Evolutionary conservation across 2,113 vertebrate genomes (phyloP).

Genomic region (Syngnathoides biaculeatus): DNA sequence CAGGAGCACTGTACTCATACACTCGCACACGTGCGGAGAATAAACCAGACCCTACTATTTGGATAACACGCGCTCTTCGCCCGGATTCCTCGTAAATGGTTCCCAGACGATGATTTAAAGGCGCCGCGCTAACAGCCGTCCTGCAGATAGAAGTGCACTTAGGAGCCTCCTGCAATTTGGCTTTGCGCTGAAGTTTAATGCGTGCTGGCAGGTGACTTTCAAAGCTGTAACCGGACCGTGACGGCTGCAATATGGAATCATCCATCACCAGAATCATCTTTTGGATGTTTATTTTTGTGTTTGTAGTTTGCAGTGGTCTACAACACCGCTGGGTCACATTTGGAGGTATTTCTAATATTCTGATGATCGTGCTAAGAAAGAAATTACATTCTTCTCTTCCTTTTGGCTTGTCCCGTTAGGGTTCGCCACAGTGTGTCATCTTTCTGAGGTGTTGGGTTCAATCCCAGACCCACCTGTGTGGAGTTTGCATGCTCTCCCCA

Average conservation of each 20-base stretch:
- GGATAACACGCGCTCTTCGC: not conserved
- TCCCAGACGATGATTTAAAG: constrained; percentile 33
- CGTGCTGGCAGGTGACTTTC: constrained; percentile 45
- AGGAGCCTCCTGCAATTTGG: constrained; percentile 42
- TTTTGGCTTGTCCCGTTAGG: no score
- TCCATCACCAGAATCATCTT: constrained; percentile 17
- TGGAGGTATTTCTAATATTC: not conserved
- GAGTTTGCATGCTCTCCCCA: no score
- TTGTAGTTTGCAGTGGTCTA: not conserved
- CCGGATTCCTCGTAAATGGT: constrained; percentile 15
- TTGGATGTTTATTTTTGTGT: not conserved
- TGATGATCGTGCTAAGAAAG: not conserved
- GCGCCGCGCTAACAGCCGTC: not conserved
- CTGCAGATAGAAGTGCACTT: constrained; percentile 7
- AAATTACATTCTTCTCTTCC: no score
- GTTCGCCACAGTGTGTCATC: no score
- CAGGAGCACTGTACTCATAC: constrained; percentile 26
- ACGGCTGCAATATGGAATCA: constrained; percentile 5
- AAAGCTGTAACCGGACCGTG: not conserved
- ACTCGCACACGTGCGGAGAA: constrained; percentile 7
- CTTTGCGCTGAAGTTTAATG: constrained; percentile 32
- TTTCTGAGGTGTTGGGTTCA: no score
- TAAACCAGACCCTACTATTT: constrained; percentile 7
- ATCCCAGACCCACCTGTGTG: no score
- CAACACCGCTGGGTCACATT: not conserved